Evolutionary conservation across 2,797 vertebrate genomes (phyloP).

Genomic region (Discoglossus pictus): DNA sequence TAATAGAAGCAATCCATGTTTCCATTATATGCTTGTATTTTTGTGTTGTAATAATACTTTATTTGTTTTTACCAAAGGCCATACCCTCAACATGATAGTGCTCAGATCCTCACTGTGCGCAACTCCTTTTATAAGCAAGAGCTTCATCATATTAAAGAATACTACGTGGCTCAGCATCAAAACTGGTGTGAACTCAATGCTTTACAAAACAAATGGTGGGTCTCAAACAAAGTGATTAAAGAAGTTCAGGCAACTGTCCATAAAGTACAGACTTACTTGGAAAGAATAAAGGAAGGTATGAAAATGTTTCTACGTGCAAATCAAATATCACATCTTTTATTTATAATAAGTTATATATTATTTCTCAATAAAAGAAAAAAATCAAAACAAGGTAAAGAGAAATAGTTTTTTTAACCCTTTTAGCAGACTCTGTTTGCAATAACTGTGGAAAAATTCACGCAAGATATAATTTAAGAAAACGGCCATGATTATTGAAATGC

Average conservation of each 20-base stretch:
- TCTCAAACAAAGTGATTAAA: conserved; percentile 75
- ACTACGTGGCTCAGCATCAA: conserved; percentile 78
- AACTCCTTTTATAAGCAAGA: conserved; percentile 77
- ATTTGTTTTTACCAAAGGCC: conserved; percentile 59
- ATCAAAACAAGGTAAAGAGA: too few species aligned
- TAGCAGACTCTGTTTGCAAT: too few species aligned
- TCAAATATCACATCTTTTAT: too few species aligned
- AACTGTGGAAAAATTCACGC: too few species aligned
- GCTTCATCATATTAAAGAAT: conserved; percentile 68
- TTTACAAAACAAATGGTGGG: conserved; percentile 87
- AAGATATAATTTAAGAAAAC: too few species aligned
- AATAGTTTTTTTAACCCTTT: too few species aligned
- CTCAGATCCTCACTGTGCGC: conserved; percentile 76
- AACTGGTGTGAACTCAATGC: conserved; percentile 85
- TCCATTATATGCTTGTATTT: not conserved
- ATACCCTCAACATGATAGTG: conserved; percentile 77
- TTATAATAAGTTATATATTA: too few species aligned
- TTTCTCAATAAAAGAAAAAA: too few species aligned
- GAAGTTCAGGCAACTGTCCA: conserved; percentile 73
- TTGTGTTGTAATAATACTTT: conserved; percentile 22
- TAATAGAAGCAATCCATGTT: not conserved
- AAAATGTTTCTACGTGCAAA: conserved; percentile 12
- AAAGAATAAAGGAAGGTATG: conserved; percentile 80
- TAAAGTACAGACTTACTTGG: conserved; percentile 79
- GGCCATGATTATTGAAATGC: too few species aligned